phyloP scores from a whole-genome alignment of 1,140 invertebrate genomes.

The Nephotettix cincticeps region DNA sequence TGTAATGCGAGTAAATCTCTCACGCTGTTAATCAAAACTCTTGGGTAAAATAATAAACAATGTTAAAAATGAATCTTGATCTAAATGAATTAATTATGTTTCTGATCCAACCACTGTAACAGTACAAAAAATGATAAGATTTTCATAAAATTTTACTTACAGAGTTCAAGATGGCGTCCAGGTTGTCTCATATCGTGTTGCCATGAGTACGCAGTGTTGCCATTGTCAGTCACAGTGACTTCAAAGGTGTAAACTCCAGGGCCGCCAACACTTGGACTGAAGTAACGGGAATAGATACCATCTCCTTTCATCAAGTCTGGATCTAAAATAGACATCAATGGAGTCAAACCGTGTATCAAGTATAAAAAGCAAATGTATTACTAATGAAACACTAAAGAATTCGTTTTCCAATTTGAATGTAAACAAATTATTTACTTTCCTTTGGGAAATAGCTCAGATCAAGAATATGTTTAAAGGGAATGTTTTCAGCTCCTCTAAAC shows the following conservation, averaged over 20 bases:
- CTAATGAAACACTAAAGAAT: not conserved
- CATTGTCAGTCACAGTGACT: slow-evolving; percentile 50
- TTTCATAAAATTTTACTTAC: not conserved
- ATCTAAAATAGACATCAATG: too few relatives aligned
- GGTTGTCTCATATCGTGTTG: slow-evolving; percentile 33
- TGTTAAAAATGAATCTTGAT: too few relatives aligned
- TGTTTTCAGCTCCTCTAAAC: too few relatives aligned
- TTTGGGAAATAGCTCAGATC: too few relatives aligned
- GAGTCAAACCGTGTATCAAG: slow-evolving; percentile 20
- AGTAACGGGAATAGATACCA: slow-evolving; percentile 64
- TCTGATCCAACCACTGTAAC: too few relatives aligned
- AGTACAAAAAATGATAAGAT: too few relatives aligned
- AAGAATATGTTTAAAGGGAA: too few relatives aligned
- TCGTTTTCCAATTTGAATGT: not conserved
- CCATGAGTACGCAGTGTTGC: slow-evolving; percentile 52
- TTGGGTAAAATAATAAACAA: too few relatives aligned
- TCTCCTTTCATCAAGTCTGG: slow-evolving; percentile 64
- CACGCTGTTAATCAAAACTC: too few relatives aligned
- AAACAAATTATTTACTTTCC: too few relatives aligned
- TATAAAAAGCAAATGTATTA: not conserved
- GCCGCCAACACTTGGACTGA: slow-evolving; percentile 51
- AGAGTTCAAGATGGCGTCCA: not conserved
- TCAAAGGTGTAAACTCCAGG: slow-evolving; percentile 55
- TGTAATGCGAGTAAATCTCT: too few relatives aligned
- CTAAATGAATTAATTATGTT: too few relatives aligned